Conservation (phyloP, 2,888 invertebrate genomes). For the Serripes groenlandicus region DNA sequence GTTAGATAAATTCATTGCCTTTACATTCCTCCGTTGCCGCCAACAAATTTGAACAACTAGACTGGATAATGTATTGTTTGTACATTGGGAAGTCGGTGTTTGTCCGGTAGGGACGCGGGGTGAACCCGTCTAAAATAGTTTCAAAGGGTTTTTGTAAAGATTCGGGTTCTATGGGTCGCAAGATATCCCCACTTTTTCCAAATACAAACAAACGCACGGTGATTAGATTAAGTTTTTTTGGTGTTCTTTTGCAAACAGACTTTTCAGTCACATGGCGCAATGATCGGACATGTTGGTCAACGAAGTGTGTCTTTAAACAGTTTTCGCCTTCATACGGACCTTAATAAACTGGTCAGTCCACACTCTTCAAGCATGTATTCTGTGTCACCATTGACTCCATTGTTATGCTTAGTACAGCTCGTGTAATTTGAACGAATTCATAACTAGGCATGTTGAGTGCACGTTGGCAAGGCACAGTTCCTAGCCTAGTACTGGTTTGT, state of each 20-base stretch:
- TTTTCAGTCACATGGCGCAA: not conserved
- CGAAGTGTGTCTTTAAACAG: no score
- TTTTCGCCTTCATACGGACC: no score
- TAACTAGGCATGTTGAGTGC: no score
- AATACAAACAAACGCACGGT: not conserved
- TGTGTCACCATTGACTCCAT: no score
- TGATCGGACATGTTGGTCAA: not conserved
- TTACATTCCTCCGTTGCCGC: constrained; percentile 32
- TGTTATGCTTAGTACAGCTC: no score
- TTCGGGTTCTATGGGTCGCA: not conserved
- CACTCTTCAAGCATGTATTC: no score
- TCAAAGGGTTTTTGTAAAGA: constrained; percentile 23
- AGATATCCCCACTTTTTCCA: not conserved
- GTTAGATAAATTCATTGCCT: constrained; percentile 27
- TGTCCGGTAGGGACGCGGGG: constrained; percentile 7
- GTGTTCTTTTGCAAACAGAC: not conserved
- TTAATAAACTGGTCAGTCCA: no score
- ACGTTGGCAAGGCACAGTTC: no score
- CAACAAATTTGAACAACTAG: constrained; percentile 26
- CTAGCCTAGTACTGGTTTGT: no score
- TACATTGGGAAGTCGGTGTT: constrained; percentile 12
- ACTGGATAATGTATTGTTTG: constrained; percentile 55
- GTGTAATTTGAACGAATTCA: no score
- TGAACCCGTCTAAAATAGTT: constrained; percentile 1
- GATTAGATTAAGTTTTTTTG: constrained; percentile 17